A percentile compares a stretch with the other conserved stretches of the same genome.
Evolutionary conservation across 2,797 vertebrate species (phyloP).

Genomic region (Eulemur mongoz): DNA sequence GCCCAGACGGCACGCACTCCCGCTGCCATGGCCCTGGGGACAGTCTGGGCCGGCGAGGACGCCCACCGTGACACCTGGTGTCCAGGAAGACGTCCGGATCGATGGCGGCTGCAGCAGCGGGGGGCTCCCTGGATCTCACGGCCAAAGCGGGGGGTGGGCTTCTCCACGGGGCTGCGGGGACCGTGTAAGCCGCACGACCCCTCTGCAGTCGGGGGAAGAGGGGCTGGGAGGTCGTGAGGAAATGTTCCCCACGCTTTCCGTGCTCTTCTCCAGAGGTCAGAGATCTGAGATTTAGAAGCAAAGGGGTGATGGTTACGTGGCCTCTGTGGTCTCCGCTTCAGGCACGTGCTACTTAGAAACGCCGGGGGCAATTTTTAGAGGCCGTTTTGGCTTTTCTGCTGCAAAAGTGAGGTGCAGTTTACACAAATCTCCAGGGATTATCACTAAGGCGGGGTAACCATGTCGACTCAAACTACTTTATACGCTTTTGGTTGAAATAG

Average conservation of each 20-base stretch:
- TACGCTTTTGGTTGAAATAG: background rate
- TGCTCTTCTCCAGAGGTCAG: rapidly evolving
- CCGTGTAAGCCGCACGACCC: rapidly evolving
- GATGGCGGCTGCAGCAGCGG: background rate
- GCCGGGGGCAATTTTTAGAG: background rate
- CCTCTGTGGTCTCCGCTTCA: rapidly evolving
- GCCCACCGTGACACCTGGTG: conserved; percentile 18
- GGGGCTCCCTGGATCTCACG: background rate
- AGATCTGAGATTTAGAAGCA: background rate
- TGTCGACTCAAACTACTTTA: rapidly evolving
- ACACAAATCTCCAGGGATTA: background rate
- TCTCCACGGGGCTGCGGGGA: rapidly evolving
- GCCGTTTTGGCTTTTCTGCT: background rate
- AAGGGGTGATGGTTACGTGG: rapidly evolving
- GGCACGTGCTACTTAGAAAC: rapidly evolving
- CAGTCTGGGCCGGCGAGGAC: background rate
- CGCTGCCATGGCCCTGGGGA: background rate
- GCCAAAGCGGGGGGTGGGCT: background rate
- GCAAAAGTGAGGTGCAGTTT: background rate
- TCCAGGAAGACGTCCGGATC: conserved; percentile 46
- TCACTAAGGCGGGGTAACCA: rapidly evolving
- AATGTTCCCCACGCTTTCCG: rapidly evolving
- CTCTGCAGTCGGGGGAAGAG: background rate
- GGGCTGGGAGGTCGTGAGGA: background rate
- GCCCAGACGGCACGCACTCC: background rate